Conservation (phyloP, 2,797 vertebrate species). For the Podarcis lilfordi region DNA sequence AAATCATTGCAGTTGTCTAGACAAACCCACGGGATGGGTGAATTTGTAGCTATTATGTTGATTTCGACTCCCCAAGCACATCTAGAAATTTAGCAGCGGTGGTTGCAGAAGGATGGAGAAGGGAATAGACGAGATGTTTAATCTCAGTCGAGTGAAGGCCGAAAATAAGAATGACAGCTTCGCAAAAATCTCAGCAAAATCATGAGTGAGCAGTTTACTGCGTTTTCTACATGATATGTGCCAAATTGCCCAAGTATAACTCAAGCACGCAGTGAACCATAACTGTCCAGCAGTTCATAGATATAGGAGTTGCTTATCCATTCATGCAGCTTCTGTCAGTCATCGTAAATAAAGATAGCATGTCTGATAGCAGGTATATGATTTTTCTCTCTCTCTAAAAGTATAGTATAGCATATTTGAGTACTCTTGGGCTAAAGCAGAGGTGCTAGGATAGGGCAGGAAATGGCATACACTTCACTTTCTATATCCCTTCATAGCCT, state of each 20-base stretch:
- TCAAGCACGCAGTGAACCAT: slow-evolving; percentile 41
- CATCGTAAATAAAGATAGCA: slow-evolving; percentile 39
- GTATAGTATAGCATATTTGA: slow-evolving; percentile 38
- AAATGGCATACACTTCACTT: not conserved
- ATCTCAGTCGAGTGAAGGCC: slow-evolving; percentile 29
- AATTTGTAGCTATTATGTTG: slow-evolving; percentile 39
- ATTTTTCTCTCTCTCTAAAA: not conserved
- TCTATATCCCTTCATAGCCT: slow-evolving; percentile 17
- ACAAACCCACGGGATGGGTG: slow-evolving; percentile 39
- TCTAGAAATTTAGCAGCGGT: slow-evolving; percentile 30
- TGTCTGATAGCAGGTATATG: slow-evolving; percentile 21
- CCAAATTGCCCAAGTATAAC: slow-evolving; percentile 50
- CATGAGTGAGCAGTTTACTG: slow-evolving; percentile 33
- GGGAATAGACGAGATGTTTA: slow-evolving; percentile 35
- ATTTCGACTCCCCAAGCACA: slow-evolving; percentile 36
- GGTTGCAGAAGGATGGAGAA: not conserved
- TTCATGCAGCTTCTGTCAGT: slow-evolving; percentile 40
- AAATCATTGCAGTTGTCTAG: slow-evolving; percentile 41
- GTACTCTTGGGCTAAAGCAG: slow-evolving; percentile 21
- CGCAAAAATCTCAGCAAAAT: slow-evolving; percentile 10
- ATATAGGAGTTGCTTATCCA: slow-evolving; percentile 44
- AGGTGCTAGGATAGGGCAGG: not conserved
- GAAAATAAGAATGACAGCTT: slow-evolving; percentile 46
- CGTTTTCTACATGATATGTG: slow-evolving; percentile 43
- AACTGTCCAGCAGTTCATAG: slow-evolving; percentile 35